Percentiles rank a stretch among this genome's conserved stretches.
phyloP scores from a whole-genome alignment of 2,888 invertebrate species.

The Chesias legatella region DNA sequence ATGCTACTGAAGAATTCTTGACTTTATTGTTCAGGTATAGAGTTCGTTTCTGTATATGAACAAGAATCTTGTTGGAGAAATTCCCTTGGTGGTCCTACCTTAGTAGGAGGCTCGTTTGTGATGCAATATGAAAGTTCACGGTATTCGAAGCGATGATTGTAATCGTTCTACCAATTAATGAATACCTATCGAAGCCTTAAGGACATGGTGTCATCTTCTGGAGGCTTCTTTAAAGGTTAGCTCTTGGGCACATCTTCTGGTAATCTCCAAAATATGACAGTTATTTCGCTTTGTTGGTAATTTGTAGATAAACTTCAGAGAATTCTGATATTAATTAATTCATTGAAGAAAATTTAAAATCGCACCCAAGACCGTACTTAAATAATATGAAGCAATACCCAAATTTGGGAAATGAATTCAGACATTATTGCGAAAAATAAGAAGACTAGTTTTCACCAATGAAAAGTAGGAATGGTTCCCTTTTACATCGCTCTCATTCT shows the following conservation, averaged over 20 bases:
- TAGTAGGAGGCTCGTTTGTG: slow-evolving; percentile 20
- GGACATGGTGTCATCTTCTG: slow-evolving; percentile 15
- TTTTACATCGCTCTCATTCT: too few species aligned
- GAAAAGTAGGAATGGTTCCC: too few species aligned
- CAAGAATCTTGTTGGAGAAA: slow-evolving; percentile 15
- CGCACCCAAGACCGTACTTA: too few species aligned
- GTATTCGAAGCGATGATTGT: slow-evolving; percentile 26
- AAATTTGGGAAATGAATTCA: too few species aligned
- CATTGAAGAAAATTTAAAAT: too few species aligned
- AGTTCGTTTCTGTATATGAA: slow-evolving; percentile 3
- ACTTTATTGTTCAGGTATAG: neutral
- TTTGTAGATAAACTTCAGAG: too few species aligned
- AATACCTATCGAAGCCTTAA: slow-evolving; percentile 26
- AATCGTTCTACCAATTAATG: slow-evolving; percentile 30
- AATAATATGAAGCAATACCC: too few species aligned
- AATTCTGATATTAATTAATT: too few species aligned
- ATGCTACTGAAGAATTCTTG: neutral
- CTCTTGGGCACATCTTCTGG: neutral
- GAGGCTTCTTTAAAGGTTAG: slow-evolving; percentile 12
- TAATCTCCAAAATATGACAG: slow-evolving; percentile 3
- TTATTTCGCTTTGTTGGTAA: too few species aligned
- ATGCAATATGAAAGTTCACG: slow-evolving; percentile 32
- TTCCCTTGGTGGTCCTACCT: slow-evolving; percentile 27
- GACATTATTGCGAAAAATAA: too few species aligned
- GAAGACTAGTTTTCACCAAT: too few species aligned